Conservation (phyloP, 1,140 invertebrate genomes). For the Amphibalanus amphitrite region DNA sequence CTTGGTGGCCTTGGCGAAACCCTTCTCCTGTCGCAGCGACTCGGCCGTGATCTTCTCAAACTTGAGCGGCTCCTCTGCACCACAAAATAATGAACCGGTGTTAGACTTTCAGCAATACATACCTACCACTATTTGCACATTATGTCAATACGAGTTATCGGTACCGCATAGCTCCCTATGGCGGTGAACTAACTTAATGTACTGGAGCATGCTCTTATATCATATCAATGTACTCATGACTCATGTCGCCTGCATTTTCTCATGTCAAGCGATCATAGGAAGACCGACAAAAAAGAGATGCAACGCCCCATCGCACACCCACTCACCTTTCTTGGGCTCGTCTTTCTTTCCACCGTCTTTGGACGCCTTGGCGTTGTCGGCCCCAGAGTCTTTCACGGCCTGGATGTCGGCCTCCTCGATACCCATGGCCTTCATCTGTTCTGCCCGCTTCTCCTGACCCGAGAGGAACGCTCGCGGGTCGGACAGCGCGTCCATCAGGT, state of each 20-base stretch:
- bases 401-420: conserved; percentile 62
- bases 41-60: conserved; percentile 88
- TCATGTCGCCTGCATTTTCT: too few species aligned
- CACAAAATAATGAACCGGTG: conserved; percentile 4
- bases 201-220: too few species aligned
- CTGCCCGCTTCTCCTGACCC: conserved; percentile 66
- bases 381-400: conserved; percentile 23
- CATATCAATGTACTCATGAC: too few species aligned
- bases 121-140: too few species aligned
- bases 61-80: conserved; percentile 27
- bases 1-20: conserved; percentile 80
- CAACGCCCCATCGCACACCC: too few species aligned
- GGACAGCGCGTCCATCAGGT: conserved; percentile 93
- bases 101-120: too few species aligned
- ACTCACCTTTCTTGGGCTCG: conserved; percentile 40
- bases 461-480: conserved; percentile 86
- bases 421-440: conserved; percentile 85
- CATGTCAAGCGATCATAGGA: too few species aligned
- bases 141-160: too few species aligned
- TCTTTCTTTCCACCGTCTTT: conserved; percentile 40
- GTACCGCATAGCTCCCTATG: too few species aligned
- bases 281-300: too few species aligned
- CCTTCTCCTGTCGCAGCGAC: conserved; percentile 74
- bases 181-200: too few species aligned
- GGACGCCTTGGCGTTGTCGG: conserved; percentile 15